Evolutionary conservation across 2,113 vertebrate species (phyloP).

Genomic region (Phyllopteryx taeniolatus): DNA sequence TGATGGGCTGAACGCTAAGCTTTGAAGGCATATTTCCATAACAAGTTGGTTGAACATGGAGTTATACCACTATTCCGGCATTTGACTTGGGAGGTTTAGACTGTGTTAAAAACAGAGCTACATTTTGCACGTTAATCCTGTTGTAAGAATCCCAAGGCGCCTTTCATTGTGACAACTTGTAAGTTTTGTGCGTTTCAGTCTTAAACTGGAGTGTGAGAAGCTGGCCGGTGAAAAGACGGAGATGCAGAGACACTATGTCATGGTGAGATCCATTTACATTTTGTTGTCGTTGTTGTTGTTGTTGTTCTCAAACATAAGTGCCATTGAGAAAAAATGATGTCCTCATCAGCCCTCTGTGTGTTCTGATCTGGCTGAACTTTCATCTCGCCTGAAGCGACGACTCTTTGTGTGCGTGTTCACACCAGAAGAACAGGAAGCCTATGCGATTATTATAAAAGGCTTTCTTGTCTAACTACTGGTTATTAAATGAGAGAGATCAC

Average conservation of each 20-base stretch:
- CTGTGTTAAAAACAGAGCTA: background rate
- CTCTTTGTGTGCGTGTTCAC: background rate
- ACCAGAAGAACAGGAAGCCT: background rate
- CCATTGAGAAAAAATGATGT: slow-evolving; percentile 18
- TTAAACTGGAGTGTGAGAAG: slow-evolving; percentile 98
- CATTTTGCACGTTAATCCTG: background rate
- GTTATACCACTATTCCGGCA: too few species aligned
- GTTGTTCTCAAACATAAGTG: slow-evolving; percentile 2
- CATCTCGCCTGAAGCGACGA: background rate
- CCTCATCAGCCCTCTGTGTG: slow-evolving; percentile 4
- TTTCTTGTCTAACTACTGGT: background rate
- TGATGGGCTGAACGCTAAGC: too few species aligned
- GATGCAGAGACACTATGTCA: slow-evolving; percentile 98
- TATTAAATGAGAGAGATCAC: background rate
- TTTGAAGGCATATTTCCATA: too few species aligned
- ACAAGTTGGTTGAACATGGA: too few species aligned
- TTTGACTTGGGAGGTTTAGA: background rate
- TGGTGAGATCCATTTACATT: slow-evolving; percentile 77
- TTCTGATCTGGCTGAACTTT: slow-evolving; percentile 11
- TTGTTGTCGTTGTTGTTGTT: background rate
- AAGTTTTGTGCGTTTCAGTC: slow-evolving; percentile 70
- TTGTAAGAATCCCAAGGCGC: background rate
- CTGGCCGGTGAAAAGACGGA: slow-evolving; percentile 96
- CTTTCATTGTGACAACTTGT: slow-evolving; percentile 1
- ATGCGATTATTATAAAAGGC: background rate